Base-by-base conservation (phyloP, 2,113 vertebrate genomes). In the Pongo abelii region DNA sequence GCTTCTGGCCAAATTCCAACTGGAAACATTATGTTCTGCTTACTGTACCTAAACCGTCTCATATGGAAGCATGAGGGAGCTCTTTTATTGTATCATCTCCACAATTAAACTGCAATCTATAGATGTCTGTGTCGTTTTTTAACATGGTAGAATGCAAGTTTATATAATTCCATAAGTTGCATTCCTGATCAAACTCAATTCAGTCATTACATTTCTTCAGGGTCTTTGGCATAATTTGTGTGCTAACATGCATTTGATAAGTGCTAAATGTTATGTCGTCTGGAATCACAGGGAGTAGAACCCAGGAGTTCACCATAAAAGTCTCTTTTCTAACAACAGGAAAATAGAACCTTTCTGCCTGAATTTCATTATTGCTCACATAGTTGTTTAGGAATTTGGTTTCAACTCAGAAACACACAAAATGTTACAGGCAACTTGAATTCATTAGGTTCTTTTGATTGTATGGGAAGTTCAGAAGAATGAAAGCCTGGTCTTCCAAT, bases 341-440 rank as follows among this genome's bases (percentile, higher is more conserved):
- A 96, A 94, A 97, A 96, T 23, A 94, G 81, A 97, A 40, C 72
- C 52, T 85, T 46, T 67, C 61, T 93, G 96, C 90, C 96, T 98
- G 95, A 97, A 96, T 97, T 97, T 97, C 96, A 98, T 98, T 98
- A 97, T 84, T 95, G 90, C 74, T 98, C 94, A 93, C 80, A 85
- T 97, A 81, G 59, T 96, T 96, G 84, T 94, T 97, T 96, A 86
- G 95, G 95, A 97, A 98, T 97, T 97, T 8, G 25, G 88, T 98
- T 98, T 97, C 97, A 97, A 96, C 94, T 94, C 92, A 97, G 77
- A 98, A 95, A 98, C 95, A 96, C 72, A 97, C 97, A 97, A 96
- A 97, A 97, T 96, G 95, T 98, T 98, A 97, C 85, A 97, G 97
- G 92, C 97, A 97, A 98, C 97, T 98, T 98, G 98, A 98, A 98